These are phyloP conservation scores for Enteromius argenteus DNA, from an alignment of 2,797 vertebrate species.

Conservation along the genomic window DNA sequence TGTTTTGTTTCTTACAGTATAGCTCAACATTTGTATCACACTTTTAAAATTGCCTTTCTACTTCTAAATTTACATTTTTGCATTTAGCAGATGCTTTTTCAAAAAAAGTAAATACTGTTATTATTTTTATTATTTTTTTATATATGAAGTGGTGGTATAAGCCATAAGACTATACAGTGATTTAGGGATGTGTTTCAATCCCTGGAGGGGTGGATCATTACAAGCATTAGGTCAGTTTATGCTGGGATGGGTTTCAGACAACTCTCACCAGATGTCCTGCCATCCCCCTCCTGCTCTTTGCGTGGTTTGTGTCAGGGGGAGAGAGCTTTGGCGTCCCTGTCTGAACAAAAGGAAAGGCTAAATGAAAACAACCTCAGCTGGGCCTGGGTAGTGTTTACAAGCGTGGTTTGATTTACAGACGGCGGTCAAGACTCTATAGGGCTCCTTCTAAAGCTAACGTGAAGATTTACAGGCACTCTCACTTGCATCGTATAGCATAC, in stretches of 20 bases:
- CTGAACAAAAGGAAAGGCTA: conserved; percentile 70
- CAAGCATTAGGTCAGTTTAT: conserved; percentile 68
- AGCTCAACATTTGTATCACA: neutral
- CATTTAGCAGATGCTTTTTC: neutral
- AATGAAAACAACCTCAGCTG: conserved; percentile 45
- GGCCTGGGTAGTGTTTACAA: conserved; percentile 50
- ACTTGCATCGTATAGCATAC: neutral
- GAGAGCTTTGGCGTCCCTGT: conserved; percentile 61
- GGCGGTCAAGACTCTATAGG: conserved; percentile 22
- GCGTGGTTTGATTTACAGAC: conserved; percentile 58
- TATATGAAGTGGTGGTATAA: neutral
- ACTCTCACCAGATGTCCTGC: conserved; percentile 79
- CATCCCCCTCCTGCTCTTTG: conserved; percentile 67
- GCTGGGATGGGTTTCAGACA: conserved; percentile 65
- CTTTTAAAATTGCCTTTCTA: too few relatives aligned
- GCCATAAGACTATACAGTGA: neutral
- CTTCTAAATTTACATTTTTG: neutral
- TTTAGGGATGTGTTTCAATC: conserved; percentile 25
- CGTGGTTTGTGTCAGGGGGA: conserved; percentile 47
- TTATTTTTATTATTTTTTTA: neutral
- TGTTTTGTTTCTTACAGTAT: conserved; percentile 26
- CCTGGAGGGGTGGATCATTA: conserved; percentile 54
- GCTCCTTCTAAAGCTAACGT: conserved; percentile 23
- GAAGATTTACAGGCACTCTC: conserved; percentile 37
- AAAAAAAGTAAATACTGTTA: too few relatives aligned